A percentile compares a stretch with the other conserved stretches of the same genome.
These are phyloP conservation scores for Erethizon dorsatum DNA, from an alignment of 2,797 vertebrate genomes.

Conservation along the genomic window DNA sequence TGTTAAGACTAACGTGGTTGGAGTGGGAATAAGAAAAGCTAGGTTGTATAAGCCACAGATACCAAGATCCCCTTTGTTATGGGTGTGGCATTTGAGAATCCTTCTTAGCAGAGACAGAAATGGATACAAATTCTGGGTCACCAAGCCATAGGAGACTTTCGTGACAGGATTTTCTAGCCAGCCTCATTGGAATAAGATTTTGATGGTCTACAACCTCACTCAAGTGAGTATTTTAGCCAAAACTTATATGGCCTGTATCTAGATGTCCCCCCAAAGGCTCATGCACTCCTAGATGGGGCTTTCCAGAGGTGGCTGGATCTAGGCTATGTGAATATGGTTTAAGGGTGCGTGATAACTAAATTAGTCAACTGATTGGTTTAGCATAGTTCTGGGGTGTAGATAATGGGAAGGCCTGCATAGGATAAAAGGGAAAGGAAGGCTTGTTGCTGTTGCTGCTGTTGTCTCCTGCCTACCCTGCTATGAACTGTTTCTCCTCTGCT, in stretches of 20 bases:
- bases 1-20: not conserved
- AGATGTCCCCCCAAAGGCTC: not conserved
- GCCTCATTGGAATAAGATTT: not conserved
- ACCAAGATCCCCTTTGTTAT: not conserved
- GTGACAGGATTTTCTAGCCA: not conserved
- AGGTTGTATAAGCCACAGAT: not conserved
- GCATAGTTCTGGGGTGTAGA: not conserved
- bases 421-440: not conserved
- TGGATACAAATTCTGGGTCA: not conserved
- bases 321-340: not conserved
- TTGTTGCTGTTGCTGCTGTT: not conserved
- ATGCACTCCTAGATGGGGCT: not conserved
- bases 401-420: not conserved
- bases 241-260: not conserved
- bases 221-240: not conserved
- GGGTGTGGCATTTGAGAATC: not conserved
- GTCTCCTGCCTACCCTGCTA: not conserved
- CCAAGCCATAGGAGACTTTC: not conserved
- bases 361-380: not conserved
- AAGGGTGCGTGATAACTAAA: not conserved
- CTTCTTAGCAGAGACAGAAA: not conserved
- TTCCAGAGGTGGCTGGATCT: not conserved
- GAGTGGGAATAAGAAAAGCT: not conserved
- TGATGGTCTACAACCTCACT: not conserved
- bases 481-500: not conserved